A percentile compares a stretch with the other conserved stretches of the same genome.
phyloP scores from a whole-genome alignment of 2,888 invertebrate genomes.

The Drosophila affinis region DNA sequence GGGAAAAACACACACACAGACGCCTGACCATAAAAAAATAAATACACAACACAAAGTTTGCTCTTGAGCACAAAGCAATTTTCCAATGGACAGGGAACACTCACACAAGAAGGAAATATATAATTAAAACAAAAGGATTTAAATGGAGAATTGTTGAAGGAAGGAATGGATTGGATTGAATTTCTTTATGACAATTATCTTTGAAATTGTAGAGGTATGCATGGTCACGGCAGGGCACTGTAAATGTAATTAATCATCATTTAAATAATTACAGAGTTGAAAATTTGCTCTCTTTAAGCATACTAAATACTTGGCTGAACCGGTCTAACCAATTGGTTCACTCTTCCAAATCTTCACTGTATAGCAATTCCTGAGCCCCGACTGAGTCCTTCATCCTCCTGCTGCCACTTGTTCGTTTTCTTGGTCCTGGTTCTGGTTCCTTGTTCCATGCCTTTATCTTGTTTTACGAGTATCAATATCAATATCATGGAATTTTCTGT shows the following conservation, averaged over 20 bases:
- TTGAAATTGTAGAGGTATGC: too few species aligned
- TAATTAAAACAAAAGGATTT: background rate
- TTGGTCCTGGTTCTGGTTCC: slow-evolving; percentile 17
- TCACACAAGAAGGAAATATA: background rate
- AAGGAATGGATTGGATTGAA: too few species aligned
- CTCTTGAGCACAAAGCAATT: slow-evolving; percentile 53
- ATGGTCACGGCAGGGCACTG: too few species aligned
- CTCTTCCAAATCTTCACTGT: background rate
- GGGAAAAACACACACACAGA: slow-evolving; percentile 1
- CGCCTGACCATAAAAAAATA: slow-evolving; percentile 48
- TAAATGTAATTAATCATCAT: too few species aligned
- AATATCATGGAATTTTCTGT: slow-evolving; percentile 22
- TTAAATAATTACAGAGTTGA: too few species aligned
- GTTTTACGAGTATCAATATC: slow-evolving; percentile 59
- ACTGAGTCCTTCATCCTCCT: background rate
- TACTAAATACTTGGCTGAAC: too few species aligned
- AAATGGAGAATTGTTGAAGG: too few species aligned
- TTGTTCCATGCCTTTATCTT: slow-evolving; percentile 44
- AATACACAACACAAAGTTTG: slow-evolving; percentile 47
- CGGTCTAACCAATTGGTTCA: background rate
- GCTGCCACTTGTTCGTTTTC: background rate
- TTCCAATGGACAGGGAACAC: slow-evolving; percentile 32
- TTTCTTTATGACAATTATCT: too few species aligned
- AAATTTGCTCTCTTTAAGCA: too few species aligned
- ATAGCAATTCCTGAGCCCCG: slow-evolving; percentile 29